phyloP scores from a whole-genome alignment of 2,113 vertebrate genomes.

The Pelvicachromis taeniatus region DNA sequence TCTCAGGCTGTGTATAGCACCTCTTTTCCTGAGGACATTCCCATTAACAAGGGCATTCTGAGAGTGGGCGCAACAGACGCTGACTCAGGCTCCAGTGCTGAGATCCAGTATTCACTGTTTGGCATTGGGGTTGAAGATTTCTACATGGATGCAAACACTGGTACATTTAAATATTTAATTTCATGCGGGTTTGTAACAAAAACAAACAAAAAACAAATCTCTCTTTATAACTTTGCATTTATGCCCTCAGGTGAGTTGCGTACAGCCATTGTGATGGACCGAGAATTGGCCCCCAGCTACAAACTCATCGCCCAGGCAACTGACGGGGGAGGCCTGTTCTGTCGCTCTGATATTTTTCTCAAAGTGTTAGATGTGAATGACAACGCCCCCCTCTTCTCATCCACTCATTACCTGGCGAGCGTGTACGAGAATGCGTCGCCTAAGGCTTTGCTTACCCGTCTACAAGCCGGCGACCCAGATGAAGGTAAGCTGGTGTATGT shows the following conservation, averaged over 20 bases:
- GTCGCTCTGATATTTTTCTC: conserved; percentile 85
- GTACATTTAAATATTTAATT: conserved; percentile 54
- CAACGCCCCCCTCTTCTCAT: conserved; percentile 87
- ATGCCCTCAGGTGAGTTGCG: conserved; percentile 83
- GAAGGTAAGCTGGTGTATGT: conserved; percentile 75
- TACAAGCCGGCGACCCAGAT: conserved; percentile 90
- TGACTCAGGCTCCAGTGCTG: conserved; percentile 87
- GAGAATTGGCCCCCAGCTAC: conserved; percentile 82
- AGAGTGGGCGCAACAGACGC: conserved; percentile 84
- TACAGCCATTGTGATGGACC: conserved; percentile 81
- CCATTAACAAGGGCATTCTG: conserved; percentile 85
- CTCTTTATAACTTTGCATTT: background rate
- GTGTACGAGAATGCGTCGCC: conserved; percentile 88
- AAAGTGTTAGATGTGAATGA: conserved; percentile 92
- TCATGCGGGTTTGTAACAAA: background rate
- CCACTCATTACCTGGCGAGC: conserved; percentile 79
- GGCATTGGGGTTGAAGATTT: conserved; percentile 90
- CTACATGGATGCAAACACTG: conserved; percentile 91
- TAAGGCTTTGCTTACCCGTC: conserved; percentile 86
- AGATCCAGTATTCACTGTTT: conserved; percentile 90
- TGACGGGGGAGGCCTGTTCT: conserved; percentile 91
- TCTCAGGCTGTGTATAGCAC: conserved; percentile 82
- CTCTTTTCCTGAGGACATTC: conserved; percentile 87
- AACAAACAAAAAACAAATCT: background rate
- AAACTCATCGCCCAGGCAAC: conserved; percentile 87